Evolutionary conservation across 1,140 invertebrate genomes (phyloP).

Genomic region (Micrasema longulum): DNA sequence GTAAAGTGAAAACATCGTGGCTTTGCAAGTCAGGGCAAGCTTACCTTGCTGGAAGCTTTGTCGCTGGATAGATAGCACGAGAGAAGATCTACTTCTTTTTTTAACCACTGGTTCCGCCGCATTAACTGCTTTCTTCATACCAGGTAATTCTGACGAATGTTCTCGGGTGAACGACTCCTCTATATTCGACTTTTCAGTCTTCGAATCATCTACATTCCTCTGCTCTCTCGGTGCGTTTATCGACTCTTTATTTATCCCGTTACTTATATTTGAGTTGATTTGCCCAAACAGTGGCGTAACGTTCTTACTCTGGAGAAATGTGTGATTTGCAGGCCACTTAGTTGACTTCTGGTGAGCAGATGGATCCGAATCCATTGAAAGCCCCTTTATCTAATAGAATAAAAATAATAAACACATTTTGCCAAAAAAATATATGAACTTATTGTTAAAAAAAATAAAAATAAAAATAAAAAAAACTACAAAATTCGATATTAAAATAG

Average conservation of each 20-base stretch:
- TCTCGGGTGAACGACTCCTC: constrained; percentile 10
- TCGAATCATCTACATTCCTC: constrained; percentile 25
- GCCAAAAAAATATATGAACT: too few relatives aligned
- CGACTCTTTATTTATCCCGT: constrained; percentile 22
- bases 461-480: too few relatives aligned
- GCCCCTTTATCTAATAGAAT: constrained; percentile 38
- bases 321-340: not conserved
- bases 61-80: constrained; percentile 55
- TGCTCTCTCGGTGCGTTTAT: constrained; percentile 18
- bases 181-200: constrained; percentile 13
- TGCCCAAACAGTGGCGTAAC: constrained; percentile 32
- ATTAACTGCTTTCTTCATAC: not conserved
- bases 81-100: constrained; percentile 35
- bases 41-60: constrained; percentile 73
- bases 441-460: too few relatives aligned
- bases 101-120: constrained; percentile 23
- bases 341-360: constrained; percentile 24
- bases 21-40: constrained; percentile 73
- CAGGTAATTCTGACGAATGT: not conserved
- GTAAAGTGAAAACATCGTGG: constrained; percentile 74
- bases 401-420: too few relatives aligned
- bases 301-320: constrained; percentile 19
- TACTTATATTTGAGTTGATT: not conserved
- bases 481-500: too few relatives aligned
- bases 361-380: constrained; percentile 32